Conservation (phyloP, 2,888 invertebrate species). For the Pyralis farinalis region DNA sequence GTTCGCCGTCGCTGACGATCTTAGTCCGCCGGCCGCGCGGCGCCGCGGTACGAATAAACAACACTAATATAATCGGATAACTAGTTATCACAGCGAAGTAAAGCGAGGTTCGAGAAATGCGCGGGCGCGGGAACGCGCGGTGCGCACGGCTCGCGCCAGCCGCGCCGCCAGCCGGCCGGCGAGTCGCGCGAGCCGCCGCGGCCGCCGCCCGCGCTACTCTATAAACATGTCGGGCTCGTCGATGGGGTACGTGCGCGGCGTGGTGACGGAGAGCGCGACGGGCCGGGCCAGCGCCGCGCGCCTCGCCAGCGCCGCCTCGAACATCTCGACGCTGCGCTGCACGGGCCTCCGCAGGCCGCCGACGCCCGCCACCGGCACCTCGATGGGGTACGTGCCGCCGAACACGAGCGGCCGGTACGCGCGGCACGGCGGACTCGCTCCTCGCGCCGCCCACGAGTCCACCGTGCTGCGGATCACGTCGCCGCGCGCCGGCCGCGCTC, state of each 20-base stretch:
- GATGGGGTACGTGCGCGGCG: constrained; percentile 76
- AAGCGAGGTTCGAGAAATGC: no score
- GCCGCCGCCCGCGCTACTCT: constrained; percentile 16
- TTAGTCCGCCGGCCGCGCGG: constrained; percentile 13
- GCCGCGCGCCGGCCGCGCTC: constrained; percentile 38
- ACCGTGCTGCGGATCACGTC: constrained; percentile 82
- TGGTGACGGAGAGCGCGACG: constrained; percentile 36
- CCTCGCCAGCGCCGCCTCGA: constrained; percentile 55
- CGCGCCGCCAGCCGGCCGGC: constrained; percentile 48
- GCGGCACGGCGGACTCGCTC: constrained; percentile 23
- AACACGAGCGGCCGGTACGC: constrained; percentile 86
- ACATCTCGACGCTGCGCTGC: constrained; percentile 70
- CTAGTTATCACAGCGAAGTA: not conserved
- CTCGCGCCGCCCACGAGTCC: constrained; percentile 79
- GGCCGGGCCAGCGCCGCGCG: constrained; percentile 22
- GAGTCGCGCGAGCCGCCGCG: constrained; percentile 23
- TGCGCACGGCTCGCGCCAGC: constrained; percentile 26
- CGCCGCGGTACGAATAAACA: not conserved
- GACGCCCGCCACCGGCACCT: constrained; percentile 47
- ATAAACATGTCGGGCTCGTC: constrained; percentile 63
- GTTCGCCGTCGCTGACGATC: constrained; percentile 16
- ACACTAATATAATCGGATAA: no score
- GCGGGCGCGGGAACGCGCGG: constrained; percentile 28
- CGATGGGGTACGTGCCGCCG: constrained; percentile 93
- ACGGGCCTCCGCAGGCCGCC: constrained; percentile 51